A percentile compares a stretch with the other conserved stretches of the same genome.
Conservation (phyloP, 2,888 invertebrate genomes). For the Adelognathus sp. region DNA sequence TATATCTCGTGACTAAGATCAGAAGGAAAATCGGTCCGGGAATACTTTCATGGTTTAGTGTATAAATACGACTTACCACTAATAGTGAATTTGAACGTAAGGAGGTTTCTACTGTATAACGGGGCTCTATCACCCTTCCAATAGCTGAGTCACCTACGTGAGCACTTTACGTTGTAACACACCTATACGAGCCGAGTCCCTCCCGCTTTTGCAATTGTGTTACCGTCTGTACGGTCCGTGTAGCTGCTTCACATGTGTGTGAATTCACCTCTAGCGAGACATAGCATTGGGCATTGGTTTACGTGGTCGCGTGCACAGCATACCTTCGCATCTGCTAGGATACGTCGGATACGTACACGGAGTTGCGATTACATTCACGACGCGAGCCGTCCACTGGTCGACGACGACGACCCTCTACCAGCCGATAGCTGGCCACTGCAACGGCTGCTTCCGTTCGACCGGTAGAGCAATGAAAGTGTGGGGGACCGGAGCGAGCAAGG, state of each 20-base stretch:
- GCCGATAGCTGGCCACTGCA: neutral
- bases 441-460: neutral
- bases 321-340: constrained; percentile 13
- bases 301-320: constrained; percentile 15
- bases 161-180: constrained; percentile 40
- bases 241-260: neutral
- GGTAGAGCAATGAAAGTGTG: neutral
- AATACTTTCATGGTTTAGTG: no score
- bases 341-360: constrained; percentile 13
- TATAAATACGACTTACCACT: no score
- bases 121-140: neutral
- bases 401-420: constrained; percentile 2
- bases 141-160: constrained; percentile 25
- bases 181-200: constrained; percentile 18
- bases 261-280: neutral
- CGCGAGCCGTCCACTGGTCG: constrained; percentile 3
- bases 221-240: neutral
- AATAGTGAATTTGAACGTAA: no score
- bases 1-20: neutral
- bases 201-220: constrained; percentile 34
- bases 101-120: constrained; percentile 22
- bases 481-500: neutral
- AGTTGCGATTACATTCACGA: constrained; percentile 39
- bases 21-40: neutral
- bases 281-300: constrained; percentile 27